Evolutionary conservation across 2,888 invertebrate species (phyloP).

Genomic region (Volucella inanis): DNA sequence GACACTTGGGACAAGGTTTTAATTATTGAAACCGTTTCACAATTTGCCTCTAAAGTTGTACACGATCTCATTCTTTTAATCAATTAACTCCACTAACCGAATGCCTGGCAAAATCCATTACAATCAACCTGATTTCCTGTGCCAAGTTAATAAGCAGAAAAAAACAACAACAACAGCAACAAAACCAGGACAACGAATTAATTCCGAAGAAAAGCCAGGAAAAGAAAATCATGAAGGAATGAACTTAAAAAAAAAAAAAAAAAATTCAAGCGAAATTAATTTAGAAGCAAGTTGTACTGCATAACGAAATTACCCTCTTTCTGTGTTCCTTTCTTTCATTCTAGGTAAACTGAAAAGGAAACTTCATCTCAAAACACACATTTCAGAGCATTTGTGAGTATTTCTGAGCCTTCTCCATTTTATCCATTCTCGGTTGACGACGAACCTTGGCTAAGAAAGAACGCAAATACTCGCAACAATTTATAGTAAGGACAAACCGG

Average conservation of each 20-base stretch:
- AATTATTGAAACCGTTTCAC: too few relatives aligned
- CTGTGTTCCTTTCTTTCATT: too few relatives aligned
- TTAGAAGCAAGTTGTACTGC: conserved; percentile 28
- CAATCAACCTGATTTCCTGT: conserved; percentile 22
- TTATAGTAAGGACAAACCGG: conserved; percentile 11
- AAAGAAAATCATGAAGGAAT: background rate
- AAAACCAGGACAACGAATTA: conserved; percentile 1
- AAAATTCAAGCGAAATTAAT: conserved; percentile 46
- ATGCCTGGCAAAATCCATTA: conserved; percentile 28
- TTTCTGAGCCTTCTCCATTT: background rate
- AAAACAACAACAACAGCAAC: background rate
- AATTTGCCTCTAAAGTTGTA: too few relatives aligned
- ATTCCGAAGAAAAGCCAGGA: background rate
- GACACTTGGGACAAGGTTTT: too few relatives aligned
- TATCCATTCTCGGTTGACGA: background rate
- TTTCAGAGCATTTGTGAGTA: background rate
- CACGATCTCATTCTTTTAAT: background rate
- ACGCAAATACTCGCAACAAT: conserved; percentile 21
- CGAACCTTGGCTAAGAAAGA: conserved; percentile 20
- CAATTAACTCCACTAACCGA: conserved; percentile 4
- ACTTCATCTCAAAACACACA: conserved; percentile 20
- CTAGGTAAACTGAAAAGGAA: background rate
- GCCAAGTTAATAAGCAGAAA: conserved; percentile 34
- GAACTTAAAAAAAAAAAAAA: background rate
- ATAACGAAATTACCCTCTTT: conserved; percentile 39